Evolutionary conservation across 2,797 vertebrate genomes (phyloP).

Genomic region (Merluccius polli): DNA sequence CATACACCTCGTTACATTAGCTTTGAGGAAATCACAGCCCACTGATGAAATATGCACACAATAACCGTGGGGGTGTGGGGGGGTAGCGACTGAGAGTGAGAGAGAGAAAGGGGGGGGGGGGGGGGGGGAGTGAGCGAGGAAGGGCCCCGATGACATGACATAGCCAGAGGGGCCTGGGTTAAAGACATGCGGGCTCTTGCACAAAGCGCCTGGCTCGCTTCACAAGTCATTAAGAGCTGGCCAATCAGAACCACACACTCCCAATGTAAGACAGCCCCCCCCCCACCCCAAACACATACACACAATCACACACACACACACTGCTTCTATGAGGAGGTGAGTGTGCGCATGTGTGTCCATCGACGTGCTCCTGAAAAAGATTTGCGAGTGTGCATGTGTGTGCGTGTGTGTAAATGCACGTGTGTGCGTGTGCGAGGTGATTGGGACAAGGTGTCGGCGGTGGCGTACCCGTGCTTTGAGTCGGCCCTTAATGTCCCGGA

Average conservation of each 20-base stretch:
- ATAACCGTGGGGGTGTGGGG: conserved; percentile 70
- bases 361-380: conserved; percentile 22
- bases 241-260: conserved; percentile 66
- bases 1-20: conserved; percentile 81
- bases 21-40: conserved; percentile 84
- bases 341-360: conserved; percentile 48
- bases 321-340: conserved; percentile 47
- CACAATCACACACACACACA: background rate
- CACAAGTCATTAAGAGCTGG: conserved; percentile 81
- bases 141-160: conserved; percentile 75
- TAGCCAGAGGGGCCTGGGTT: conserved; percentile 83
- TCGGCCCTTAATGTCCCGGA: conserved; percentile 89
- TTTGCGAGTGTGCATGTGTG: conserved; percentile 25
- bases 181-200: conserved; percentile 80
- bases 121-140: conserved; percentile 56
- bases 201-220: conserved; percentile 85
- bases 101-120: conserved; percentile 1
- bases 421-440: conserved; percentile 4
- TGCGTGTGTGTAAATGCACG: conserved; percentile 19
- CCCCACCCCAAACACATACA: conserved; percentile 10
- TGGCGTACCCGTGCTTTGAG: conserved; percentile 86
- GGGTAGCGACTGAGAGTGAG: background rate
- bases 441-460: conserved; percentile 32
- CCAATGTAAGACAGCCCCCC: conserved; percentile 65
- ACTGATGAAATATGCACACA: conserved; percentile 86